A percentile compares a stretch with the other conserved stretches of the same genome.
These are phyloP conservation scores for Cephus nigrinus DNA, from an alignment of 2,888 invertebrate genomes.

Conservation along the genomic window DNA sequence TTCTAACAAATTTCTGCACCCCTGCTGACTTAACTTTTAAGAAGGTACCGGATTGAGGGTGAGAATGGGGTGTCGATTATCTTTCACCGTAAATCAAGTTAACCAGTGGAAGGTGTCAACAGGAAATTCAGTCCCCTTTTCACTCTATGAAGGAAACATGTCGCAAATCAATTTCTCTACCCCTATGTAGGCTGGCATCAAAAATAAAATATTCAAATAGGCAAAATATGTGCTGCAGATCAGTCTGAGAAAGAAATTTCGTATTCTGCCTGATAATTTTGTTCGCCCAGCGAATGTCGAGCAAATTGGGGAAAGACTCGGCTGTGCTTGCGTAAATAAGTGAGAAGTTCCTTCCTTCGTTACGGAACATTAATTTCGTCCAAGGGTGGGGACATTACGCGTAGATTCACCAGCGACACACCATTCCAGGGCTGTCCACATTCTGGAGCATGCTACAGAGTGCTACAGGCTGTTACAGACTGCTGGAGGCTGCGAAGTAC, in stretches of 20 bases:
- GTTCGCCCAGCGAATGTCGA: background rate
- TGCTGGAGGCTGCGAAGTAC: background rate
- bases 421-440: background rate
- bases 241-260: background rate
- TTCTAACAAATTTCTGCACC: background rate
- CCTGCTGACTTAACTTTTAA: background rate
- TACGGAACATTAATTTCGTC: background rate
- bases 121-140: no score
- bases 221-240: no score
- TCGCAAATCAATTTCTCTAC: no score
- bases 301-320: background rate
- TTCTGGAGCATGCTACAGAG: background rate
- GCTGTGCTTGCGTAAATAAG: background rate
- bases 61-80: no score
- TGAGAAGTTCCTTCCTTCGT: background rate
- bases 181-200: no score
- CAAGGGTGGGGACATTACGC: background rate
- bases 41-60: background rate
- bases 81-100: no score
- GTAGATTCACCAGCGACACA: background rate
- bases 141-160: no score
- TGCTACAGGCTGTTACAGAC: background rate
- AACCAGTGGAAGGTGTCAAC: no score
- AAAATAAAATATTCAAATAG: no score
- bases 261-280: background rate